Conservation (phyloP, 1,140 invertebrate genomes). For the Oreohelix idahoensis region DNA sequence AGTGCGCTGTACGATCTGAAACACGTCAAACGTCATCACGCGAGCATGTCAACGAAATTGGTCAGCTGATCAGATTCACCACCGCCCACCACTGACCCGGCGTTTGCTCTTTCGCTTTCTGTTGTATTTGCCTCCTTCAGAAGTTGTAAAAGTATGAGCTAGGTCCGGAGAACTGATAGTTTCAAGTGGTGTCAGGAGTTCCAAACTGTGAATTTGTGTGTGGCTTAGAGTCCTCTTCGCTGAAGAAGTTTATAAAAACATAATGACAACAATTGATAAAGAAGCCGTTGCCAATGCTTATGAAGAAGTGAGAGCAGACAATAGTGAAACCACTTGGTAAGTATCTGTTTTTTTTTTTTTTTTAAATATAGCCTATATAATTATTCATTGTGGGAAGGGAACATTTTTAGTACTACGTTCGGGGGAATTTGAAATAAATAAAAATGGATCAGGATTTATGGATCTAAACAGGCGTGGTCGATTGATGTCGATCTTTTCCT, state of each 20-base stretch:
- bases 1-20: too few relatives aligned
- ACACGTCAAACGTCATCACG: background rate
- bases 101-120: background rate
- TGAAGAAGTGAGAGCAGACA: slow-evolving; percentile 49
- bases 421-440: too few relatives aligned
- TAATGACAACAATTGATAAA: slow-evolving; percentile 46
- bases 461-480: too few relatives aligned
- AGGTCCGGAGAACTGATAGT: background rate
- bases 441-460: too few relatives aligned
- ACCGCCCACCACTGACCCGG: slow-evolving; percentile 8
- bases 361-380: too few relatives aligned
- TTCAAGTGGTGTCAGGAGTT: background rate
- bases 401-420: too few relatives aligned
- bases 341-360: background rate
- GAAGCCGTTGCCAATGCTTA: slow-evolving; percentile 41
- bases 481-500: too few relatives aligned
- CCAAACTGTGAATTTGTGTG: background rate
- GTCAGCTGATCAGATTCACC: slow-evolving; percentile 14
- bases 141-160: background rate
- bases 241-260: slow-evolving; percentile 7
- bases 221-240: background rate
- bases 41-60: background rate
- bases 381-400: too few relatives aligned
- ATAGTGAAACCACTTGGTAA: slow-evolving; percentile 48
- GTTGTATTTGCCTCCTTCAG: background rate